Base-by-base conservation (phyloP, 2,113 vertebrate species). In the Ifrita kowaldi region DNA sequence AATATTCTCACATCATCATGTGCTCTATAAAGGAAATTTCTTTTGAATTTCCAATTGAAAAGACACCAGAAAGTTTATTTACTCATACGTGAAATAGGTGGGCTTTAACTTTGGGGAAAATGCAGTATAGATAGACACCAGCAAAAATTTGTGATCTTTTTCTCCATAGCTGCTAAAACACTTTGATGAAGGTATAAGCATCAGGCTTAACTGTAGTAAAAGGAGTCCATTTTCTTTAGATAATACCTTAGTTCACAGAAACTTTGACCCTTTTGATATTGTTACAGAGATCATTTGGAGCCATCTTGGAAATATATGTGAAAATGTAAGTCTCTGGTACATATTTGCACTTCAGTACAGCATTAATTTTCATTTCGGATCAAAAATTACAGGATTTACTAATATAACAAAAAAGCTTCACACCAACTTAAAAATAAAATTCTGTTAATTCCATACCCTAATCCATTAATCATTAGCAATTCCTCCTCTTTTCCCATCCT, bases 401-500 rank as follows among this genome's bases (percentile, higher is more conserved):
- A 87, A 60, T 11, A 30, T 3, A 87, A 53, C 12, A 69, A 28
- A 84, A 91, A 91, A 84, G 6, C 5, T 67, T 82, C 52, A 85
- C 39, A 80, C 26, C 84, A 76, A 67, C 2, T 74, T 68, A 50
- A 82, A 91, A 86, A 30, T 17, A 78, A 79, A 91, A 87, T 44
- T 47, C 67, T 13, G 24, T 39, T 76, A 62, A 91, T 78, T 84
- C 77, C 98, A 60, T 98, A 99, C 99, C 99, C 98, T 53, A 99
- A 98, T 89, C 99, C 99, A 49, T 99, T 98, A 88, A 99, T 99
- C 99, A 99, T 99, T 30, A 99, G 99, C 94, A 99, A 96, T 97
- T 99, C 99, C 96, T 99, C 99, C 90, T 99, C 99, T 92, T 98
- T 99, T 75, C 99, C 99, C 99, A 99, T 99, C 32, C 99, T 98